Conservation (phyloP, 2,113 vertebrate species). For the Chlamydotis undulata region DNA sequence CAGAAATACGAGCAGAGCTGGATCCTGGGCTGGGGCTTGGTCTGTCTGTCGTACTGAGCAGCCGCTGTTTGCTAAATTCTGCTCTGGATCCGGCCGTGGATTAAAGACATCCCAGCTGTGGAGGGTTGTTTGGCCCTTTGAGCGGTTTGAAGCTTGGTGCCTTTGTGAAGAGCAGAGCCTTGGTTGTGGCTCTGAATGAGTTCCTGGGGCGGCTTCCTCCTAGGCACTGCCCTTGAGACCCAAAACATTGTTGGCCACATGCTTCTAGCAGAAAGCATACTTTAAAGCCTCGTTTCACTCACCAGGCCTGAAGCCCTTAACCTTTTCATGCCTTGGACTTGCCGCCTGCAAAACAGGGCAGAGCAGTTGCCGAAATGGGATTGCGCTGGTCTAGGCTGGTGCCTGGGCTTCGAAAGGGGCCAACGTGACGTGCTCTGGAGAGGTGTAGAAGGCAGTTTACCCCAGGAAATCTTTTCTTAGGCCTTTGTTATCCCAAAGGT, state of each 20-base stretch:
- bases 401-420: background rate
- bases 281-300: background rate
- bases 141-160: fast-evolving
- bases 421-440: background rate
- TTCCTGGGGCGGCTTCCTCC: background rate
- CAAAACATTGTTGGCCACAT: background rate
- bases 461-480: background rate
- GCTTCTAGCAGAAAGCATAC: background rate
- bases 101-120: background rate
- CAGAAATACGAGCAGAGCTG: background rate
- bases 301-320: background rate
- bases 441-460: background rate
- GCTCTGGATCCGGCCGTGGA: background rate
- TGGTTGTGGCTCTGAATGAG: background rate
- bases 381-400: background rate
- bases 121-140: background rate
- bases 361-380: background rate
- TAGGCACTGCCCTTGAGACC: background rate
- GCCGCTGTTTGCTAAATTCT: background rate
- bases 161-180: background rate
- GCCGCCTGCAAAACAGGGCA: fast-evolving
- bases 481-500: background rate
- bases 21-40: background rate
- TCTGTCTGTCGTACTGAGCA: fast-evolving
- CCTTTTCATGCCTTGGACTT: background rate